phyloP scores from a whole-genome alignment of 1,140 invertebrate species.

The Drosophila simulans region DNA sequence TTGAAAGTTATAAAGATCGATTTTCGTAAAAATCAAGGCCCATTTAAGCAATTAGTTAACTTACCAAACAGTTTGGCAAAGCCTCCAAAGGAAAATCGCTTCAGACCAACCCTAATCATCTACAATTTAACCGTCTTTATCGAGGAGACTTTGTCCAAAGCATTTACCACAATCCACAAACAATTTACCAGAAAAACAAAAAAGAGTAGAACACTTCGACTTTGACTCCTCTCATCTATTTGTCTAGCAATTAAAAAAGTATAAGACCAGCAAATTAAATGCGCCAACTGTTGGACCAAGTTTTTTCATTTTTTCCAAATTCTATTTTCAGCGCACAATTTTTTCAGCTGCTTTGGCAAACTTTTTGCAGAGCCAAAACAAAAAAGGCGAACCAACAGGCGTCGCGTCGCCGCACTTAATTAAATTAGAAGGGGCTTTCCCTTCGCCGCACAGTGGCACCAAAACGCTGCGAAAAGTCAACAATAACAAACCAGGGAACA shows the following conservation, averaged over 20 bases:
- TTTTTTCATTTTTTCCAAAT: conserved; percentile 32
- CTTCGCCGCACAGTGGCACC: conserved; percentile 46
- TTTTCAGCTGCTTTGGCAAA: conserved; percentile 37
- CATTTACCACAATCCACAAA: conserved; percentile 63
- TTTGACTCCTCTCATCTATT: conserved; percentile 53
- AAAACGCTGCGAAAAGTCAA: conserved; percentile 60
- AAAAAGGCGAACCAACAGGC: conserved; percentile 64
- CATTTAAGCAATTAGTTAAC: background rate
- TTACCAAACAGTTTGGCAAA: background rate
- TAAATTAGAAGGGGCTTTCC: conserved; percentile 69
- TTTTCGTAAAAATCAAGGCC: background rate
- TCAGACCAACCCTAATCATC: conserved; percentile 13
- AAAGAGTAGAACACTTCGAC: conserved; percentile 10
- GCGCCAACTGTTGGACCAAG: conserved; percentile 67
- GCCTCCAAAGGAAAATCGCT: background rate
- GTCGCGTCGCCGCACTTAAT: conserved; percentile 78
- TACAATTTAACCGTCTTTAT: conserved; percentile 19
- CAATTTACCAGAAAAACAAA: conserved; percentile 56
- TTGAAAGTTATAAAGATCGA: background rate
- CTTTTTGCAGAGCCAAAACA: conserved; percentile 25
- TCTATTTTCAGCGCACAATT: conserved; percentile 29
- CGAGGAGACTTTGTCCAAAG: conserved; percentile 23
- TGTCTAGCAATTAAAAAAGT: conserved; percentile 81
- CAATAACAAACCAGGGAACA: conserved; percentile 32
- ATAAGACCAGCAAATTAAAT: conserved; percentile 81